Conservation (phyloP, 2,113 vertebrate genomes). For the Petromus typicus region DNA sequence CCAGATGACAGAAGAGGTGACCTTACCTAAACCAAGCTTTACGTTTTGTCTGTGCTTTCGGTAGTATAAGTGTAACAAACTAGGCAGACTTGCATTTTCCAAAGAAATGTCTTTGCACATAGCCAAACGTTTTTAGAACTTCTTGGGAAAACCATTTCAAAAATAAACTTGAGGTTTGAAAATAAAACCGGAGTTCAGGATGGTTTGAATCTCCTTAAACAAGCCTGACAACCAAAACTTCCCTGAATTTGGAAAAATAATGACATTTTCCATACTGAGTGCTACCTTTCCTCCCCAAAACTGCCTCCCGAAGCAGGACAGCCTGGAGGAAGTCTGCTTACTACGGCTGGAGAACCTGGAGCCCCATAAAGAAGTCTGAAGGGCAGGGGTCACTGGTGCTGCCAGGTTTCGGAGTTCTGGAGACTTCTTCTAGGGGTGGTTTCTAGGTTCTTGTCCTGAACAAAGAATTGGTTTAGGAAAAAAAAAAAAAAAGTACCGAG, state of each 20-base stretch:
- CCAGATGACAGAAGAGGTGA: not conserved
- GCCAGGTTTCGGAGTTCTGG: not conserved
- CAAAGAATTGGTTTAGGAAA: not conserved
- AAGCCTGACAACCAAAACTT: not conserved
- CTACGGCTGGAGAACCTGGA: not conserved
- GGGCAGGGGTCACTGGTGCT: not conserved
- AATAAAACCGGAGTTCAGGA: not conserved
- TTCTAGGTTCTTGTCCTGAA: not conserved
- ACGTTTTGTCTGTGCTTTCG: not conserved
- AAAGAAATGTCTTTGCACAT: not conserved
- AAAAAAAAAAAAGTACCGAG: not conserved
- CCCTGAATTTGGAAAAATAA: not conserved
- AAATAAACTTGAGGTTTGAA: slow-evolving; percentile 29
- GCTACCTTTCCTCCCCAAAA: not conserved
- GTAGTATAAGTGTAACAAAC: not conserved
- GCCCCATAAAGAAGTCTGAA: not conserved
- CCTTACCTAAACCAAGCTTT: not conserved
- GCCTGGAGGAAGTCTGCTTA: not conserved
- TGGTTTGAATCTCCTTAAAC: not conserved
- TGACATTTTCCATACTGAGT: not conserved
- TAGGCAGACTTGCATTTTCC: not conserved
- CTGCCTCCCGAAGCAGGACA: not conserved
- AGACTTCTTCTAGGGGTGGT: not conserved
- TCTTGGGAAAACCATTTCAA: not conserved
- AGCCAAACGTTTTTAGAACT: not conserved